Evolutionary conservation across 2,797 vertebrate genomes (phyloP).

Genomic region (Danio choprae): DNA sequence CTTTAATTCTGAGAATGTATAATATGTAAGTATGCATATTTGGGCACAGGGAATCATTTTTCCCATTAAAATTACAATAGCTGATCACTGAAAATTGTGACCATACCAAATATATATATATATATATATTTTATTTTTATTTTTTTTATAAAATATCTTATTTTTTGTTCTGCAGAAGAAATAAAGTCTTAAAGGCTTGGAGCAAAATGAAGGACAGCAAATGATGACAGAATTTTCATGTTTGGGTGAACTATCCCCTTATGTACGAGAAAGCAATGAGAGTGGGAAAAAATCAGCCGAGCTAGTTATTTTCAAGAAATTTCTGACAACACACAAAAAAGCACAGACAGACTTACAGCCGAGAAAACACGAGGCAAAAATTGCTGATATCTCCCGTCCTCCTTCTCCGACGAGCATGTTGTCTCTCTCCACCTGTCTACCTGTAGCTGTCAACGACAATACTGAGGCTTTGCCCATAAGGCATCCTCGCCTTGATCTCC

Average conservation of each 20-base stretch:
- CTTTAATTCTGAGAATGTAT: too few relatives aligned
- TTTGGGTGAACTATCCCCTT: slow-evolving; percentile 4
- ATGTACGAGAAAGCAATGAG: neutral
- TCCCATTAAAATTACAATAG: too few relatives aligned
- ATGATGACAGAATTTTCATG: slow-evolving; percentile 11
- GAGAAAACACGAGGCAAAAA: slow-evolving; percentile 34
- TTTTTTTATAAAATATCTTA: too few relatives aligned
- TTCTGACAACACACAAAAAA: slow-evolving; percentile 25
- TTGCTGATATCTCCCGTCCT: slow-evolving; percentile 32
- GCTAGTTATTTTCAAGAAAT: slow-evolving; percentile 17
- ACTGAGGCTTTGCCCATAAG: slow-evolving; percentile 73
- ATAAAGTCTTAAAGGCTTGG: neutral
- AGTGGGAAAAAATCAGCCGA: neutral
- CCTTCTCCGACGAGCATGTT: slow-evolving; percentile 38
- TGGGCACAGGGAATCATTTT: too few relatives aligned
- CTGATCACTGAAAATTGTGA: neutral
- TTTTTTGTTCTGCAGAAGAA: neutral
- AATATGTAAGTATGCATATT: too few relatives aligned
- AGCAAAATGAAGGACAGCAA: neutral
- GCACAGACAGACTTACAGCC: slow-evolving; percentile 63
- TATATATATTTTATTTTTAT: too few relatives aligned
- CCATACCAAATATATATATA: neutral
- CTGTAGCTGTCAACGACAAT: slow-evolving; percentile 75
- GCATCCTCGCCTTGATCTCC: slow-evolving; percentile 62
- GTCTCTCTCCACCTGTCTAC: slow-evolving; percentile 73